Percentiles rank a stretch among this genome's conserved stretches.
phyloP scores from a whole-genome alignment of 2,797 vertebrate species.

The Ceryle rudis region DNA sequence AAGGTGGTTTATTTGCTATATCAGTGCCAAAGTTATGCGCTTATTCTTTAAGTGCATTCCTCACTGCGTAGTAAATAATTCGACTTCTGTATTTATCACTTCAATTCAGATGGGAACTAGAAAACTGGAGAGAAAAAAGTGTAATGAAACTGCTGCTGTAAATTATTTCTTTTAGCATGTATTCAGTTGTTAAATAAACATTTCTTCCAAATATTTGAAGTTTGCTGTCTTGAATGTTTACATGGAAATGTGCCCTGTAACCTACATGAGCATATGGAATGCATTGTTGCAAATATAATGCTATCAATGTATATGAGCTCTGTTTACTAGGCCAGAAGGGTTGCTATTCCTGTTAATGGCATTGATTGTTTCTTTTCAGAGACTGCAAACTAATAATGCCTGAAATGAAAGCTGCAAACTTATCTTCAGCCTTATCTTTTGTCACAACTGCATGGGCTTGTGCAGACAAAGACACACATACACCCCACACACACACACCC shows the following conservation, averaged over 20 bases:
- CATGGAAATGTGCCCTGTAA: conserved; percentile 20
- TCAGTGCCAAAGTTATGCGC: conserved; percentile 67
- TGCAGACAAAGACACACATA: not conserved
- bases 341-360: not conserved
- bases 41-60: conserved; percentile 78
- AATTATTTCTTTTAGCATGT: conserved; percentile 96
- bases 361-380: not conserved
- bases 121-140: conserved; percentile 83
- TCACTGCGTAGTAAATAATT: conserved; percentile 89
- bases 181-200: conserved; percentile 88
- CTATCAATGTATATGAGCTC: not conserved
- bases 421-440: not conserved
- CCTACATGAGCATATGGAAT: conserved; percentile 35
- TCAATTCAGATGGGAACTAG: conserved; percentile 82
- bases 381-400: not conserved
- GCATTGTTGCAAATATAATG: conserved; percentile 7
- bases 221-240: conserved; percentile 76
- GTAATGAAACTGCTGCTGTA: conserved; percentile 93
- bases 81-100: conserved; percentile 83
- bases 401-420: conserved; percentile 4
- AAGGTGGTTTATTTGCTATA: conserved; percentile 78
- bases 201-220: conserved; percentile 86
- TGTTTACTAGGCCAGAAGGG: not conserved
- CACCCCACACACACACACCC: not conserved
- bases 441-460: not conserved